phyloP scores from a whole-genome alignment of 2,797 vertebrate genomes.

The Decapterus maruadsi region DNA sequence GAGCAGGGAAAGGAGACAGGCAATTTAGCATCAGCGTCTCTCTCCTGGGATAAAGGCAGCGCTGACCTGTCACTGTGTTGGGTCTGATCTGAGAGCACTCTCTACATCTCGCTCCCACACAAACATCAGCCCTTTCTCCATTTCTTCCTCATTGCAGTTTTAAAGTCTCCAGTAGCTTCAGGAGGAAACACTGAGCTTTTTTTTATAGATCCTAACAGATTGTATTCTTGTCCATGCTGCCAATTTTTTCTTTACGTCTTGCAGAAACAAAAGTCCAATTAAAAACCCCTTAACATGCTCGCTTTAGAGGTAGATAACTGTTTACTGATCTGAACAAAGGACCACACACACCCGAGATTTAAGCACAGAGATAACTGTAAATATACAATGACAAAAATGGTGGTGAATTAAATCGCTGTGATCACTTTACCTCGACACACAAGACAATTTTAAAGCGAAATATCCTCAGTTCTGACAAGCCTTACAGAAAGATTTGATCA shows the following conservation, averaged over 20 bases:
- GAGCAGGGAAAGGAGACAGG: constrained; percentile 35
- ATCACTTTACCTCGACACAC: no score
- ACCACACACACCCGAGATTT: no score
- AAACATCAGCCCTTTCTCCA: not conserved
- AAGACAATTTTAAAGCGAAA: no score
- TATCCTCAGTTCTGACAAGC: no score
- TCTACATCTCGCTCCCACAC: constrained; percentile 37
- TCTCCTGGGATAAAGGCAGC: constrained; percentile 41
- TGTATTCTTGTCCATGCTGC: not conserved
- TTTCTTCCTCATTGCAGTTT: not conserved
- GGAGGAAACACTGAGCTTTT: no score
- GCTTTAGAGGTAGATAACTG: not conserved
- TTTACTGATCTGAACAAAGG: not conserved
- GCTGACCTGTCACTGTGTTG: constrained; percentile 57
- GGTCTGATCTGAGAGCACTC: constrained; percentile 42
- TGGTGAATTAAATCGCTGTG: no score
- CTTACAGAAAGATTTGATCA: no score
- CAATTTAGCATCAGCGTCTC: constrained; percentile 65
- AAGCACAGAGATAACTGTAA: no score
- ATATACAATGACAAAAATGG: no score
- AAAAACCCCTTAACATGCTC: not conserved
- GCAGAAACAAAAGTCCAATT: not conserved
- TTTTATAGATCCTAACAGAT: not conserved
- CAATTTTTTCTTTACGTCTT: not conserved
- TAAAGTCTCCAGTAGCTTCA: not conserved